phyloP scores from a whole-genome alignment of 2,113 vertebrate genomes.

The Pangasianodon hypophthalmus region DNA sequence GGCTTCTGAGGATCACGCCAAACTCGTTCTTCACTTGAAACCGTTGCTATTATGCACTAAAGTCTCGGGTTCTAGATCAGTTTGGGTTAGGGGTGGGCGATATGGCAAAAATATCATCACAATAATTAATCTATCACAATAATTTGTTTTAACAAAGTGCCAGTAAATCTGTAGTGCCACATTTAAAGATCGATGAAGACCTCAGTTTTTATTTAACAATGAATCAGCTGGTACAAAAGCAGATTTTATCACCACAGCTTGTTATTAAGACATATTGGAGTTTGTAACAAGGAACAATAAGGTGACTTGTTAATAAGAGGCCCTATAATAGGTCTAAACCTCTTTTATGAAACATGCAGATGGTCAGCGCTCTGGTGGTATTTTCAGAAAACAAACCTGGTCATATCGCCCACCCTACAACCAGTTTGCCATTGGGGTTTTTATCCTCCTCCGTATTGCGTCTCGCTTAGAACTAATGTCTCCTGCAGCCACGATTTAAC shows the following conservation, averaged over 20 bases:
- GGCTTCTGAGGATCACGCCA: neutral
- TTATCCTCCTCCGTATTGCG: neutral
- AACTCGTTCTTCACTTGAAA: neutral
- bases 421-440: neutral
- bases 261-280: neutral
- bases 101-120: neutral
- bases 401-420: neutral
- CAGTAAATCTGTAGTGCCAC: slow-evolving; percentile 9
- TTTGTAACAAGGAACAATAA: neutral
- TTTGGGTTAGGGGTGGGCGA: neutral
- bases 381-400: neutral
- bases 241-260: neutral
- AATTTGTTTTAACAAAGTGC: neutral
- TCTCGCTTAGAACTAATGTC: neutral
- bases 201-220: neutral
- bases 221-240: neutral
- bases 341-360: neutral
- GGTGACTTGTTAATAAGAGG: neutral
- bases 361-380: neutral
- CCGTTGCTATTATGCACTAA: neutral
- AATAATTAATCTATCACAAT: neutral
- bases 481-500: neutral
- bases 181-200: neutral
- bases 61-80: neutral
- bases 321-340: neutral